Percentiles rank a stretch among this genome's conserved stretches.
These are phyloP conservation scores for Pituophis catenifer DNA, from an alignment of 2,113 vertebrate species.

Conservation along the genomic window DNA sequence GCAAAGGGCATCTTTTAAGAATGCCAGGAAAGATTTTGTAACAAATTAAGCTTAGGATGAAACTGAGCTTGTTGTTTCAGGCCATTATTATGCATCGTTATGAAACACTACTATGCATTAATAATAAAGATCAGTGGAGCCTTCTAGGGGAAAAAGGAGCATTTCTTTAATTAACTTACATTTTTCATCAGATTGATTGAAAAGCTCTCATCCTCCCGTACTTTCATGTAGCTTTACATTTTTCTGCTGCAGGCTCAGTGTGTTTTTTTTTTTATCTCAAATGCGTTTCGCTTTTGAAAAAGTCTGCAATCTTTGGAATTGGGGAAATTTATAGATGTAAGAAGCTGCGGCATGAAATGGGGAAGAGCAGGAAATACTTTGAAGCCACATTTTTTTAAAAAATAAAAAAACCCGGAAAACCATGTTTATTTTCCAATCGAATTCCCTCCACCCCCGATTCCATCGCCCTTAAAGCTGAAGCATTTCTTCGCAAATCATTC, in stretches of 20 bases:
- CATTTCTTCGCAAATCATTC: background rate
- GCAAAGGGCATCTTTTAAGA: constrained; percentile 71
- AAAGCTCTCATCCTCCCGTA: constrained; percentile 72
- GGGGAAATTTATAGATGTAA: constrained; percentile 28
- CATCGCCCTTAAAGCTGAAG: background rate
- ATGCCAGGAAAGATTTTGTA: constrained; percentile 74
- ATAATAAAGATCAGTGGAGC: constrained; percentile 80
- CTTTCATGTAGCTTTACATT: constrained; percentile 72
- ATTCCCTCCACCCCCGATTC: background rate
- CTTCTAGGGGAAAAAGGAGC: constrained; percentile 75
- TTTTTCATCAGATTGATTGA: constrained; percentile 80
- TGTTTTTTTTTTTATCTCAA: constrained; percentile 58
- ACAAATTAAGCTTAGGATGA: constrained; percentile 75
- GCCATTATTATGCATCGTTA: constrained; percentile 72
- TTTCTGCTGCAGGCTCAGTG: constrained; percentile 57
- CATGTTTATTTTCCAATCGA: constrained; percentile 41
- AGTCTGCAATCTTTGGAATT: constrained; percentile 30
- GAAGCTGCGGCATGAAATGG: constrained; percentile 43
- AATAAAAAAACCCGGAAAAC: background rate
- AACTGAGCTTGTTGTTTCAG: constrained; percentile 66
- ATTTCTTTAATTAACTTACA: constrained; percentile 83
- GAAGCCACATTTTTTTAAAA: constrained; percentile 34
- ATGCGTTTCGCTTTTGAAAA: constrained; percentile 58
- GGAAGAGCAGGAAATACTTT: constrained; percentile 42
- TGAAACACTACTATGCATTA: constrained; percentile 73